Evolutionary conservation across 2,113 vertebrate species (phyloP), one percentile per base, ranked within the genome.

Genomic region (Plecturocebus donacophilus): DNA sequence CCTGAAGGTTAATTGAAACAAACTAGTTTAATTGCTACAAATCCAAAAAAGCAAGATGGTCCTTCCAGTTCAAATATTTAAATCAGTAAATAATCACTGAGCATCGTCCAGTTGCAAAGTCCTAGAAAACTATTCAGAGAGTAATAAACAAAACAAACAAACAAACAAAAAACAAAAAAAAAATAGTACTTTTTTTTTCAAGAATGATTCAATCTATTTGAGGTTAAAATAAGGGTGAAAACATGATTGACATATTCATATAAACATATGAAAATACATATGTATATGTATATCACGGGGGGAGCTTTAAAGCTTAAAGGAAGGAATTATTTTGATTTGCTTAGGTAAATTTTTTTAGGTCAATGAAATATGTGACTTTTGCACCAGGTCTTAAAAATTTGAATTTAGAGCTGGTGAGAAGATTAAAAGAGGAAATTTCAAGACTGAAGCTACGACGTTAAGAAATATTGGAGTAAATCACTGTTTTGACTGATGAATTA

Each of bases 281-380:
- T 38, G n/a, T 27, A 12, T 40, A 6, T 9, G 1, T 66, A 47
- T 14, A 1, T 25, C 1, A 13, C 16, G 13, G n/a, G 9, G 66
- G 30, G 27, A 56, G 61, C 40, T 58, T 45, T 27, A 91, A 81
- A 70, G 3, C 12, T 82, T 56, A 27, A 68, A 38, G 25, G 20
- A 30, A 11, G 21, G 14, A 2, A 3, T n/a, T 16, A 54, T n/a
- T 40, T 27, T 56, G 23, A 79, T 79, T 79, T 79, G 21, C n/a
- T 87, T 54, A 79, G 21, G 8, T 49, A 79, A 77, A 32, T 10
- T 61, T 4, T n/a, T 87, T 56, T 38, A 38, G 42, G 20, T 52
- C 20, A 5, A 23, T 49, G 70, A 71, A 87, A 81, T 40, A 81
- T 49, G 42, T 81, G 42, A 14, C 42, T 58, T 94, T 61, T 40